Percentiles rank a stretch among this genome's conserved stretches.
Evolutionary conservation across 2,113 vertebrate species (phyloP).

Genomic region (Acinonyx jubatus): DNA sequence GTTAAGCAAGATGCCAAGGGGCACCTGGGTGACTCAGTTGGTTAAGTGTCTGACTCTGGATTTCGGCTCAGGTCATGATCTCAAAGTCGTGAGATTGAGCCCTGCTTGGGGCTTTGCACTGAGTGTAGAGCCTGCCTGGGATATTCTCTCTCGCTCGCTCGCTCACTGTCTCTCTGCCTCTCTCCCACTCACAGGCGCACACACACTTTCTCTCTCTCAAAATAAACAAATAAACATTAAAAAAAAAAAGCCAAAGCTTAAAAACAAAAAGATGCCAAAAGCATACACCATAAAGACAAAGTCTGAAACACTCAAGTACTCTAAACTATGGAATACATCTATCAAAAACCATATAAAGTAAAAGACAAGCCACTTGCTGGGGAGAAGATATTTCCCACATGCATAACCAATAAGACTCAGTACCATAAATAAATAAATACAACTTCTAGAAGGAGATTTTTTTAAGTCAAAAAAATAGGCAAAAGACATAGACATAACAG

Average conservation of each 20-base stretch:
- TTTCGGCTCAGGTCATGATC: too few species aligned
- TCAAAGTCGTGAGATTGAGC: too few species aligned
- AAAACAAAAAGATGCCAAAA: background rate
- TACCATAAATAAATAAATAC: background rate
- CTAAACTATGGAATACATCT: background rate
- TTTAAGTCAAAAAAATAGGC: background rate
- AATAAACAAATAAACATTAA: too few species aligned
- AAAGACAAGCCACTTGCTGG: background rate
- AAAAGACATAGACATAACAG: background rate
- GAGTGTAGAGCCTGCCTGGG: too few species aligned
- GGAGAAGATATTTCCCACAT: background rate
- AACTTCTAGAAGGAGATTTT: constrained; percentile 28
- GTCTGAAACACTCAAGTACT: background rate
- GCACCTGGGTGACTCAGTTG: too few species aligned
- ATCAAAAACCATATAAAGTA: background rate
- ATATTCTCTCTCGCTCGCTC: too few species aligned
- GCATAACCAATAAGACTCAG: background rate
- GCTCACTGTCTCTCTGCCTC: too few species aligned
- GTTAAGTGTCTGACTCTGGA: too few species aligned
- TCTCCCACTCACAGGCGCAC: too few species aligned
- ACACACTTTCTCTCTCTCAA: too few species aligned
- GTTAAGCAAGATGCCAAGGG: constrained; percentile 26
- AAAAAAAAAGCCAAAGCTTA: too few species aligned
- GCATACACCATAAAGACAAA: background rate
- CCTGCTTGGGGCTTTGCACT: too few species aligned